Evolutionary conservation across 2,888 invertebrate genomes (phyloP).

Genomic region (Amorpha juglandis): DNA sequence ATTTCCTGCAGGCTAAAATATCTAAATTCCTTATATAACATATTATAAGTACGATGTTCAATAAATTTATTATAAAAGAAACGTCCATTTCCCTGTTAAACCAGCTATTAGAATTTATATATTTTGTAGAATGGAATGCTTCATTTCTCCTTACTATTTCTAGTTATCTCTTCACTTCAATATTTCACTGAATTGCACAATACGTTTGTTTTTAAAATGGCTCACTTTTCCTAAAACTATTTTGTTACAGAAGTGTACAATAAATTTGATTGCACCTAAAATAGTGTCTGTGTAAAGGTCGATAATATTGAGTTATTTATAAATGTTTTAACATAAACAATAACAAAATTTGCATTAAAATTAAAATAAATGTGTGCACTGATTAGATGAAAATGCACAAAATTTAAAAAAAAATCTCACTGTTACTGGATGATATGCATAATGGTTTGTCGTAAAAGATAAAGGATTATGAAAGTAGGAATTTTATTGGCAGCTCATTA

Average conservation of each 20-base stretch:
- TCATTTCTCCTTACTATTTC: conserved; percentile 80
- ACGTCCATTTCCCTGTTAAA: conserved; percentile 85
- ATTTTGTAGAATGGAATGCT: conserved; percentile 83
- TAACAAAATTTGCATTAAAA: conserved; percentile 46
- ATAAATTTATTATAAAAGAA: conserved; percentile 54
- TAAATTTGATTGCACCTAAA: conserved; percentile 68
- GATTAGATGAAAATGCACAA: conserved; percentile 65
- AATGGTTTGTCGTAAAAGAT: conserved; percentile 39
- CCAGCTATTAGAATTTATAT: conserved; percentile 79
- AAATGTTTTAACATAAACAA: conserved; percentile 54
- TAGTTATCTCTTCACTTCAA: conserved; percentile 79
- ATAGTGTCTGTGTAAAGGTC: conserved; percentile 66
- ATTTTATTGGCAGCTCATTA: conserved; percentile 31
- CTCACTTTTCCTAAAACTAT: conserved; percentile 81
- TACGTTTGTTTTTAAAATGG: conserved; percentile 83
- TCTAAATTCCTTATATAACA: conserved; percentile 50
- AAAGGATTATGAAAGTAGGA: conserved; percentile 60
- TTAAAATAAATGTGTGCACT: conserved; percentile 59
- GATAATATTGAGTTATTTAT: conserved; percentile 49
- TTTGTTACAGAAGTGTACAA: conserved; percentile 63
- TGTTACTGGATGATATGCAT: conserved; percentile 43
- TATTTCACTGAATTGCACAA: conserved; percentile 82
- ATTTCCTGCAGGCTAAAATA: conserved; percentile 59
- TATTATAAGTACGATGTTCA: conserved; percentile 56
- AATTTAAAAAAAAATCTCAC: conserved; percentile 48